Conservation (phyloP, 1,140 invertebrate species). For the Berghia stephanieae region DNA sequence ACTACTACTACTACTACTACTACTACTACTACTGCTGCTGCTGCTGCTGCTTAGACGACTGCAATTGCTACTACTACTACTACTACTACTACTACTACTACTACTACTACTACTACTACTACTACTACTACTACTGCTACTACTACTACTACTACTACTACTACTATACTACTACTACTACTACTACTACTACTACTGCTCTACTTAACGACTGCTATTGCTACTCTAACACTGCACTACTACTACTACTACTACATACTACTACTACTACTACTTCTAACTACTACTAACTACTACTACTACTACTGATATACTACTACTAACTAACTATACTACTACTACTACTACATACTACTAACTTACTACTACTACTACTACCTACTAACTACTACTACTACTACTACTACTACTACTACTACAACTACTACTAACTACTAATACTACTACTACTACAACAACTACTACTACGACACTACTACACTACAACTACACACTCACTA, state of each 20-base stretch:
- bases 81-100: constrained; percentile 8
- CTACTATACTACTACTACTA: no score
- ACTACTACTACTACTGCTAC: constrained; percentile 6
- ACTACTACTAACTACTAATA: no score
- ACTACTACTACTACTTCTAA: no score
- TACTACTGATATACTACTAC: no score
- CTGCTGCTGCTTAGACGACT: no score
- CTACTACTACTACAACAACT: no score
- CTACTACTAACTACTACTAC: not conserved
- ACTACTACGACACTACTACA: no score
- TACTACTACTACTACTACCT: not conserved
- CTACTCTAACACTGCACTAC: not conserved
- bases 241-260: no score
- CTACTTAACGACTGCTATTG: not conserved
- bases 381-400: no score
- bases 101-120: constrained; percentile 7
- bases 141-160: constrained; percentile 1
- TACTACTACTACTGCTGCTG: constrained; percentile 6
- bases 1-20: constrained; percentile 3
- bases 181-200: constrained; percentile 7
- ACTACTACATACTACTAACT: no score
- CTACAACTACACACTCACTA: no score
- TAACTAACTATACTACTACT: no score
- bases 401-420: not conserved
- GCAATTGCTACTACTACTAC: not conserved